Evolutionary conservation across 2,113 vertebrate species (phyloP).

Genomic region (Sarotherodon lohbergeri): DNA sequence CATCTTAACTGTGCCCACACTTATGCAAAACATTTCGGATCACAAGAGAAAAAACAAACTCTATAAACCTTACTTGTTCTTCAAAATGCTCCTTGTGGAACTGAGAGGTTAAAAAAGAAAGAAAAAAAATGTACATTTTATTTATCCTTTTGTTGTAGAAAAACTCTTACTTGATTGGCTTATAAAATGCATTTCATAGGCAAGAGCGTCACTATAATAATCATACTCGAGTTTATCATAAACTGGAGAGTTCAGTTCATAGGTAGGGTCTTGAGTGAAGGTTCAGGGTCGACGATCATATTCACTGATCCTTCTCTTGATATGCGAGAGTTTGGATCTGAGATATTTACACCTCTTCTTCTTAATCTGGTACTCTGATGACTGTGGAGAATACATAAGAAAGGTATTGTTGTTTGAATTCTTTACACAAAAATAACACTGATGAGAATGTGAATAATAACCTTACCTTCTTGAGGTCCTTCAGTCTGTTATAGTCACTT

Average conservation of each 20-base stretch:
- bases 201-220: neutral
- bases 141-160: neutral
- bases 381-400: constrained; percentile 55
- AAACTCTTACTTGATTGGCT: neutral
- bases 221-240: neutral
- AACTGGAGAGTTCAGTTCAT: neutral
- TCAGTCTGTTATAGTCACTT: constrained; percentile 72
- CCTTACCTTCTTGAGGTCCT: constrained; percentile 74
- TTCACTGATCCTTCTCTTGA: constrained; percentile 83
- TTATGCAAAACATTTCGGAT: neutral
- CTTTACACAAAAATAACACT: neutral
- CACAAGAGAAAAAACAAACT: neutral
- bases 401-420: neutral
- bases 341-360: constrained; percentile 79
- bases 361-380: constrained; percentile 79
- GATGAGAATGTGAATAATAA: neutral
- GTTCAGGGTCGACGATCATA: constrained; percentile 76
- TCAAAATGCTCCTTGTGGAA: neutral
- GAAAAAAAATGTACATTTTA: neutral
- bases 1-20: neutral
- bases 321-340: constrained; percentile 79
- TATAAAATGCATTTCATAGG: neutral
- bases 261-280: neutral
- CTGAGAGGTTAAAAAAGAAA: neutral
- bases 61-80: neutral